These are phyloP conservation scores for Caenorhabditis briggsae DNA, from an alignment of 1,140 invertebrate species.

Conservation along the genomic window DNA sequence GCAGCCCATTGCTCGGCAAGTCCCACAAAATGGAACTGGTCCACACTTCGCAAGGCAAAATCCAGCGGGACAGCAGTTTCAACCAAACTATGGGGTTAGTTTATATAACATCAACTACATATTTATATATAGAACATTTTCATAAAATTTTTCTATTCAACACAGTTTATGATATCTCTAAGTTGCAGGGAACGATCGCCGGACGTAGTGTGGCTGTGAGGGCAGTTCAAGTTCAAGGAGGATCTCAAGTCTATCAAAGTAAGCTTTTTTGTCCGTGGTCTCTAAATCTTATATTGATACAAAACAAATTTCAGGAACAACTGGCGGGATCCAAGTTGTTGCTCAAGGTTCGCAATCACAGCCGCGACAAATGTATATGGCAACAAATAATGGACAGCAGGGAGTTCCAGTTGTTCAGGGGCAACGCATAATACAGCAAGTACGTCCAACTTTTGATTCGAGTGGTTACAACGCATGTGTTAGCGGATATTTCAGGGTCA, in stretches of 20 bases:
- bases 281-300: not conserved
- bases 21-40: conserved; percentile 9
- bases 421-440: not conserved
- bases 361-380: not conserved
- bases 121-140: too few species aligned
- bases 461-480: not conserved
- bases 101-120: too few species aligned
- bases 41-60: not conserved
- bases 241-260: conserved; percentile 11
- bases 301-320: not conserved
- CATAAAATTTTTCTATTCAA: too few species aligned
- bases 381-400: not conserved
- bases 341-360: not conserved
- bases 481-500: conserved; percentile 34
- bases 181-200: conserved; percentile 19
- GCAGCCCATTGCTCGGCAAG: not conserved
- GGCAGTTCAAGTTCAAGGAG: not conserved
- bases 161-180: too few species aligned
- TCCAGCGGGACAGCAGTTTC: not conserved
- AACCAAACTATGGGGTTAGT: not conserved
- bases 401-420: not conserved
- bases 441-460: not conserved
- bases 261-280: not conserved
- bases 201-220: not conserved
- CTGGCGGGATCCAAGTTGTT: not conserved